Base-by-base conservation (phyloP, 2,888 invertebrate genomes). In the Epinotia demarniana region DNA sequence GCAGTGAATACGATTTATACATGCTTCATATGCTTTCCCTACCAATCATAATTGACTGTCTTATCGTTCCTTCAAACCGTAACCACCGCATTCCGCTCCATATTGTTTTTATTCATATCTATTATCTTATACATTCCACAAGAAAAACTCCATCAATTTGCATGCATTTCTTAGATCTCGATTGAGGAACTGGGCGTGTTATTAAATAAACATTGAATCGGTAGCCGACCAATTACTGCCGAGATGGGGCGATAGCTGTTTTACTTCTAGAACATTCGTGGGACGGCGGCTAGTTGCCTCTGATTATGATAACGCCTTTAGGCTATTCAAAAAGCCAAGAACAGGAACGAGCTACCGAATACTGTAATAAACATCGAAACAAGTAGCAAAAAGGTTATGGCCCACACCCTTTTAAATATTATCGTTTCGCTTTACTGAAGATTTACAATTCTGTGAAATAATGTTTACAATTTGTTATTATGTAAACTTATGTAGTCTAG, bases 131-230 rank as follows among this genome's bases (percentile, higher is more conserved):
- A 55, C 33, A 53, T 67, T 73, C 53, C 39, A 55, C 23, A 11
- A 55, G 61, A 61, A 73, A 73, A 73, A 68, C 61, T 33, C 64
- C 60, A 68, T 72, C 67, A 61, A 61, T 67, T 73, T 67, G 72
- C 72, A 73, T 73, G 67, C 73, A 73, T 62, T 73, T 55, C 68
- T 80, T 72, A 81, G 83, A 81, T 84, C 83, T 83, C 83, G 81
- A 81, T 84, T 87, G 86, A 69, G 69, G 69, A 86, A 86, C 83
- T 81, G 77, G 79, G 81, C 79, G 80, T 88, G 82, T 85, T 87
- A 87, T 86, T 88, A 88, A 84, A 86, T 86, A 83, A 81, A 84
- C 81, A 78, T 77, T 75, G 79, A 79, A 75, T 79, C 76, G 74
- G 77, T 68, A 78, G 77, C 80, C 79, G 80, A 79, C 85, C 86